Evolutionary conservation across 35 echinoderm and acorn worm genomes (phyloP).

Genomic region (Acanthaster planci): DNA sequence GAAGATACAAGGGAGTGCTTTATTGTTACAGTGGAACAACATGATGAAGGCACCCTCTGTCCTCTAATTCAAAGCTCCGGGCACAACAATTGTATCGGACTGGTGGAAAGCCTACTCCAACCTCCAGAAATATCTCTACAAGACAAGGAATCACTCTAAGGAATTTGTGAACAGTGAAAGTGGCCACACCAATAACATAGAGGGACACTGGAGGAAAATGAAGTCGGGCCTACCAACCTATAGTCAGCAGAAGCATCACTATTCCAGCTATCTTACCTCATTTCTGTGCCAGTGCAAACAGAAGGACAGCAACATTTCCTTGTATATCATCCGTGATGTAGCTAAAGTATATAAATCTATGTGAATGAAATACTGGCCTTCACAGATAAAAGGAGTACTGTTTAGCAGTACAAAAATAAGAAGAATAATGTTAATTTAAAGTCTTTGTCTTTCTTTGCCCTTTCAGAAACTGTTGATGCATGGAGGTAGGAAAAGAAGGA

Average conservation of each 20-base stretch:
- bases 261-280: background rate
- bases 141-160: background rate
- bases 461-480: no score
- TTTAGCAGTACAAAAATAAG: no score
- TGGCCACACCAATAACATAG: background rate
- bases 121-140: background rate
- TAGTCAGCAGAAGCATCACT: background rate
- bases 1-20: background rate
- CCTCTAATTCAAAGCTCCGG: background rate
- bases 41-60: background rate
- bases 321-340: background rate
- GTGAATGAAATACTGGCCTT: no score
- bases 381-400: no score
- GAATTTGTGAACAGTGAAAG: background rate
- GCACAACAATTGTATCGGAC: background rate
- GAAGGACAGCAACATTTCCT: background rate
- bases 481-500: no score
- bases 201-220: background rate
- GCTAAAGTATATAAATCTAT: background rate
- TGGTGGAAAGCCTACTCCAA: background rate
- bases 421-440: no score
- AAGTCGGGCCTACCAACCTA: background rate
- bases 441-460: no score
- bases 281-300: background rate
- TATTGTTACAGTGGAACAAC: background rate